These are phyloP conservation scores for Prunella fulvescens DNA, from an alignment of 2,113 vertebrate species.

Conservation along the genomic window DNA sequence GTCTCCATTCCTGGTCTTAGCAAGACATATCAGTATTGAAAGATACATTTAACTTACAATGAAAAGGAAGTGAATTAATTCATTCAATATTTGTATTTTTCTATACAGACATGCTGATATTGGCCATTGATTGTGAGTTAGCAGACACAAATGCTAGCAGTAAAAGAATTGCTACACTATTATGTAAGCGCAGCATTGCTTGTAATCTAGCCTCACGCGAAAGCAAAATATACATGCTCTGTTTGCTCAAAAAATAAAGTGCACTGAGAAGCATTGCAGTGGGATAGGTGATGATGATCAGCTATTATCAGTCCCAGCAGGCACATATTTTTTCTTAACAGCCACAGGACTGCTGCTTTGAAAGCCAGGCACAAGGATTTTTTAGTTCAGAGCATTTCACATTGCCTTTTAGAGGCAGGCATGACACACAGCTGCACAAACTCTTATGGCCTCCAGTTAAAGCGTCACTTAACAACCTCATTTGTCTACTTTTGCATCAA, in stretches of 20 bases:
- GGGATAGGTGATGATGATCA: constrained; percentile 70
- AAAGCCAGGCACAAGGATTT: constrained; percentile 55
- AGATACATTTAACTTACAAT: constrained; percentile 47
- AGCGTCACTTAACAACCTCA: constrained; percentile 64
- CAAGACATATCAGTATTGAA: not conserved
- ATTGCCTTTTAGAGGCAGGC: constrained; percentile 62
- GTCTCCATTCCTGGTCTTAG: constrained; percentile 41
- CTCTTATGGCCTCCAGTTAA: constrained; percentile 68
- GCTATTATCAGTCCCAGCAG: constrained; percentile 71
- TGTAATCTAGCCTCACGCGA: constrained; percentile 63
- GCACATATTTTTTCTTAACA: constrained; percentile 64
- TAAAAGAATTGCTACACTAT: constrained; percentile 50
- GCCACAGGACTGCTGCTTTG: constrained; percentile 40
- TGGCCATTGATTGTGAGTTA: not conserved
- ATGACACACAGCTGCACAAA: constrained; percentile 66
- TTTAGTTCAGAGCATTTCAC: constrained; percentile 62
- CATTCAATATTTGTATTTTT: constrained; percentile 27
- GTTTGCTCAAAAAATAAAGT: constrained; percentile 68
- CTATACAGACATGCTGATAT: not conserved
- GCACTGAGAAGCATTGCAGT: constrained; percentile 63
- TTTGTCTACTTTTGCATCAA: constrained; percentile 73
- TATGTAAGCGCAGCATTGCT: constrained; percentile 48
- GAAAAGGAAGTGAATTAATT: constrained; percentile 25
- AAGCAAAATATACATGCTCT: constrained; percentile 71
- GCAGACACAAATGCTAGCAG: constrained; percentile 34